Percentiles rank a stretch among this genome's conserved stretches.
Evolutionary conservation across 2,888 invertebrate species (phyloP).

Genomic region (Sinhomidia bicolor): DNA sequence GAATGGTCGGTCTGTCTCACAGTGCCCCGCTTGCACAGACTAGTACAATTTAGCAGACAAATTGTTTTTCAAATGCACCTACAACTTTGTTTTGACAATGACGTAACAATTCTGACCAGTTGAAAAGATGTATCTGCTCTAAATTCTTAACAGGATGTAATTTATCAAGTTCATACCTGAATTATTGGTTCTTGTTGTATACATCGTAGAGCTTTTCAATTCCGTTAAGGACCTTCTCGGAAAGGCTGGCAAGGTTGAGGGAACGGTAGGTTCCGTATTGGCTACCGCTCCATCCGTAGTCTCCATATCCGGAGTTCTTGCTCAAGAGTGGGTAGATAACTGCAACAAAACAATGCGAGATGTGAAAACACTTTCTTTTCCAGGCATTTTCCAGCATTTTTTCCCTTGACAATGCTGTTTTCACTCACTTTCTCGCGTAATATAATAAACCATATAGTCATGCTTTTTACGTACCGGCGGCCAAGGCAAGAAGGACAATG

Average conservation of each 20-base stretch:
- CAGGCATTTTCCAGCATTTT: not conserved
- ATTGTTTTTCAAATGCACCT: not conserved
- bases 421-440: too few species aligned
- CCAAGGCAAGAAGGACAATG: slow-evolving; percentile 80
- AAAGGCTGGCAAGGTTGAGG: slow-evolving; percentile 79
- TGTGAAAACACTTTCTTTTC: not conserved
- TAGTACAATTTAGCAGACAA: not conserved
- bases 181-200: slow-evolving; percentile 80
- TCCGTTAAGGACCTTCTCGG: slow-evolving; percentile 80
- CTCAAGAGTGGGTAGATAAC: slow-evolving; percentile 80
- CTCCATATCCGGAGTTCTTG: slow-evolving; percentile 80
- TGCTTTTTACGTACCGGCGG: slow-evolving; percentile 78
- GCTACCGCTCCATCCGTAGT: slow-evolving; percentile 78
- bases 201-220: slow-evolving; percentile 80
- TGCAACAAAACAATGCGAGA: slow-evolving; percentile 30
- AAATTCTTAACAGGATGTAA: not conserved
- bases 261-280: slow-evolving; percentile 80
- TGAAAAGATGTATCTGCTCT: not conserved
- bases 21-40: not conserved
- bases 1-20: slow-evolving; percentile 11
- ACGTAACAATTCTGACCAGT: not conserved
- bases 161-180: slow-evolving; percentile 71
- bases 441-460: too few species aligned
- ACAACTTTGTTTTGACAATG: not conserved
- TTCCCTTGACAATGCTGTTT: too few species aligned